Evolutionary conservation across 2,113 vertebrate genomes (phyloP), one percentile per base, ranked within the genome.

Genomic region (Datnioides undecimradiatus): DNA sequence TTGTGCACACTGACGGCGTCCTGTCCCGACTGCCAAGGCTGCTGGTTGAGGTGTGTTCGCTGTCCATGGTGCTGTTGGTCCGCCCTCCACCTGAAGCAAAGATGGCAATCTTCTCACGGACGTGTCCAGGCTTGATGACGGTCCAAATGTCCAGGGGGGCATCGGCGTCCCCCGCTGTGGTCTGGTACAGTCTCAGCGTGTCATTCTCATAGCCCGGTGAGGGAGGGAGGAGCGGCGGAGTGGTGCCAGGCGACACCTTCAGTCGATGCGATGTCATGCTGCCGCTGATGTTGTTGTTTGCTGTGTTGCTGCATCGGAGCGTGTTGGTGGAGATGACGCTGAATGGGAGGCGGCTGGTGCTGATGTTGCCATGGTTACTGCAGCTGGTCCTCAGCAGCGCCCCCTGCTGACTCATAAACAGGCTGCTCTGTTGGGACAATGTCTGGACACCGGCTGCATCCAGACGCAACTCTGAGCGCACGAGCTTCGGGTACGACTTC

Each of bases 91-190:
- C 76, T 57, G 93, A 94, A 0, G 97, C 95, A 4, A 99, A 99
- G 90, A 99, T 96, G 0, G 97, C 97, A 1, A 99, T 97, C 87
- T 99, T 99, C 91, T 99, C 97, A 68, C 97, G 96, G 0, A 98
- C 99, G 23, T 99, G 97, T 51, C 98, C 98, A 0, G 97, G 97
- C 79, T 96, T 98, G 90, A 99, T 98, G 19, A 99, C 95, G 0
- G 95, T 94, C 97, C 97, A 98, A 52, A 97, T 94, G 70, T 97
- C 97, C 81, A 96, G 89, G 0, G 93, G 92, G 0, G 93, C 89
- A 7, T 96, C 97, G 1, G 78, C 90, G 23, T 96, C 96, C 10
- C 96, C 96, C 87, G 5, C 84, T 0, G 33, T 0, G 4, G 23
- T 77, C 85, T 95, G 96, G 67, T 95, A 94, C 57, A 96, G 93